Percentiles rank a stretch among this genome's conserved stretches.
Evolutionary conservation across 1,140 invertebrate species (phyloP).

Genomic region (Saxidomus purpurata): DNA sequence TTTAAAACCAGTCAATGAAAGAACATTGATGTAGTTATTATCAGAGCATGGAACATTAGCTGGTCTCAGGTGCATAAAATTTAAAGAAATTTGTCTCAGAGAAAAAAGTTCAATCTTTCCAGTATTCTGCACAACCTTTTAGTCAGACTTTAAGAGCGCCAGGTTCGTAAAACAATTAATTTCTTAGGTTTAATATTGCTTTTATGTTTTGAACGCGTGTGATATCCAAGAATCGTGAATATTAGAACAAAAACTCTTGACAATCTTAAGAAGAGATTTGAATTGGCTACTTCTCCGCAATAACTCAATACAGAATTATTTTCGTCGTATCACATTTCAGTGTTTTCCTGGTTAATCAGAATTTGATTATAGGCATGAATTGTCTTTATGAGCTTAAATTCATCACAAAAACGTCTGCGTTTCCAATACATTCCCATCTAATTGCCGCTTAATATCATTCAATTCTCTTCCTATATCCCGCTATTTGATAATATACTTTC

Average conservation of each 20-base stretch:
- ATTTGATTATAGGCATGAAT: constrained; percentile 31
- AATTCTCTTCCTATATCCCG: background rate
- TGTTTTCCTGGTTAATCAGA: constrained; percentile 26
- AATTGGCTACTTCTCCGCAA: background rate
- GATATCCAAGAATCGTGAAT: constrained; percentile 9
- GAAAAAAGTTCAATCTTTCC: background rate
- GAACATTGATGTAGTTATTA: too few species aligned
- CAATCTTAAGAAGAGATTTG: background rate
- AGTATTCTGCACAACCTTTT: background rate
- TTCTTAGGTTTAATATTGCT: background rate
- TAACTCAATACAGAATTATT: constrained; percentile 9
- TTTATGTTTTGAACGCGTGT: background rate
- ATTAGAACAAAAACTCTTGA: background rate
- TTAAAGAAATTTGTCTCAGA: background rate
- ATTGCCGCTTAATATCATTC: background rate
- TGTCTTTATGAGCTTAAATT: constrained; percentile 1
- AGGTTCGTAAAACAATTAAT: background rate
- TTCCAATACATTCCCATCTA: background rate
- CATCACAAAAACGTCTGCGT: background rate
- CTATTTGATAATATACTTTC: constrained; percentile 18
- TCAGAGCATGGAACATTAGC: too few species aligned
- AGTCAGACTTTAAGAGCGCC: background rate
- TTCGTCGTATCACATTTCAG: background rate
- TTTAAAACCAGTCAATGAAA: too few species aligned
- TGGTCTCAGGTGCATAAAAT: constrained; percentile 1